These are phyloP conservation scores for Hyperoplus lanceolatus DNA, from an alignment of 2,797 vertebrate species.

Conservation along the genomic window DNA sequence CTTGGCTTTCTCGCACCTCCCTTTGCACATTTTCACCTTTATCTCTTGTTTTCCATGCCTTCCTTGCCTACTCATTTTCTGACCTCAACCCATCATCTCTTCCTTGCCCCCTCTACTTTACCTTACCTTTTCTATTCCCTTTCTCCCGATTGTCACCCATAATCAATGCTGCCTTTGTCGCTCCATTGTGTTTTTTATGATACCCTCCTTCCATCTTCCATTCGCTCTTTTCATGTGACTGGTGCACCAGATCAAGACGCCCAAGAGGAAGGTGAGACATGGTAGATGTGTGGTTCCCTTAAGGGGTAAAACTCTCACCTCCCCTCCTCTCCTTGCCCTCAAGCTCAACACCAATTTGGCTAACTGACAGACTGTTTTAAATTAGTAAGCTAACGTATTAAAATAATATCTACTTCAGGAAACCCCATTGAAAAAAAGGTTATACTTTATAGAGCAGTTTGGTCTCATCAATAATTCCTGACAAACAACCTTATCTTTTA, in stretches of 20 bases:
- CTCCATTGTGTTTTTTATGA: conserved; percentile 14
- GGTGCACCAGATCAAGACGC: conserved; percentile 73
- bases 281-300: conserved; percentile 10
- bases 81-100: too few species aligned
- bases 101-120: too few species aligned
- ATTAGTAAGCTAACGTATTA: conserved; percentile 20
- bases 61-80: too few species aligned
- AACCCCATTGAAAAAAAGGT: neutral
- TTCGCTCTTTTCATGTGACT: conserved; percentile 23
- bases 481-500: neutral
- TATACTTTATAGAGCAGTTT: neutral
- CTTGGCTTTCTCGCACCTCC: too few species aligned
- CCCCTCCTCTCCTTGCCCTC: conserved; percentile 2
- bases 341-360: neutral
- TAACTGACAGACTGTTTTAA: neutral
- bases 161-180: conserved; percentile 4
- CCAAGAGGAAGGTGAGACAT: conserved; percentile 79
- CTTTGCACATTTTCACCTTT: too few species aligned
- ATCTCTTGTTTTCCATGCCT: too few species aligned
- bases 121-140: neutral
- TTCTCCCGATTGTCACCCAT: neutral
- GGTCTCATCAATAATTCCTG: neutral
- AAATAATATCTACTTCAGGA: neutral
- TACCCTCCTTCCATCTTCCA: conserved; percentile 33
- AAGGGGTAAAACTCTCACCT: conserved; percentile 11